phyloP scores from a whole-genome alignment of 2,888 invertebrate genomes.

The Blera fallax region DNA sequence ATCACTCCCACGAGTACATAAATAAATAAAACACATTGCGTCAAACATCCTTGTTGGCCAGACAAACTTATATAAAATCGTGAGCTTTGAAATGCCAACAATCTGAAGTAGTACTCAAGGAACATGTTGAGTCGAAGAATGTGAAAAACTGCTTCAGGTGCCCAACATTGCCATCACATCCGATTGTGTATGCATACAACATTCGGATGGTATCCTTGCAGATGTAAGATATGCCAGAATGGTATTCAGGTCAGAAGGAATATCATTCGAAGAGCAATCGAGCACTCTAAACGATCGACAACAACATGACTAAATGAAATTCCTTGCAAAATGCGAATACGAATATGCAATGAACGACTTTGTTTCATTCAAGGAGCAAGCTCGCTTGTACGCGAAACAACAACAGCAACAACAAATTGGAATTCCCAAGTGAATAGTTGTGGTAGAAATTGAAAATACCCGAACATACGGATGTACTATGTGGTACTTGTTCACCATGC shows the following conservation, averaged over 20 bases:
- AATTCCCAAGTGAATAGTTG: not conserved
- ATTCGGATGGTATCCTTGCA: conserved; percentile 11
- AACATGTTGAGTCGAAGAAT: conserved; percentile 14
- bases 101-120: not conserved
- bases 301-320: conserved; percentile 21
- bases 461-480: not conserved
- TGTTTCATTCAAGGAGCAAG: not conserved
- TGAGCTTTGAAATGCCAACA: not conserved
- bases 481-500: not conserved
- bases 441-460: conserved; percentile 2
- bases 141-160: conserved; percentile 3
- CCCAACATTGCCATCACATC: not conserved
- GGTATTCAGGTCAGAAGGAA: conserved; percentile 57
- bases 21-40: not conserved
- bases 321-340: not conserved
- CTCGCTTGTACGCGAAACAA: not conserved
- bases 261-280: conserved; percentile 27
- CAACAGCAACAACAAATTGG: conserved; percentile 1
- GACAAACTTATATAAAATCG: not conserved
- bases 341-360: not conserved
- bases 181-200: not conserved
- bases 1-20: not conserved
- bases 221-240: conserved; percentile 12
- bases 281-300: conserved; percentile 14
- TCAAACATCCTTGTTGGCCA: not conserved